Percentiles rank a stretch among this genome's conserved stretches.
phyloP scores from a whole-genome alignment of 2,888 invertebrate genomes.

The Rhodophaea formosa region DNA sequence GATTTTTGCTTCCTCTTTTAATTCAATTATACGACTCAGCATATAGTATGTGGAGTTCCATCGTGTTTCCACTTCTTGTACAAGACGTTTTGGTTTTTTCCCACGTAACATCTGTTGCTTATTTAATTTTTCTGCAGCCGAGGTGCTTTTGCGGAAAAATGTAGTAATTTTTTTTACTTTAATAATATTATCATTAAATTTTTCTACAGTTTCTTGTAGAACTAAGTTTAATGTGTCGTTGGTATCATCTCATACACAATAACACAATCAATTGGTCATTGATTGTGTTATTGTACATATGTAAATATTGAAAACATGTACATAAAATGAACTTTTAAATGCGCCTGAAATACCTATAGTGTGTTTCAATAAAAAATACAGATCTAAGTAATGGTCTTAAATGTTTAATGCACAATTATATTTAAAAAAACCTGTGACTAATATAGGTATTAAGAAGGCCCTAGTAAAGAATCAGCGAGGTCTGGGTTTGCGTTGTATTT shows the following conservation, averaged over 20 bases:
- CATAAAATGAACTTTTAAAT: not conserved
- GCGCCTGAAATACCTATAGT: not conserved
- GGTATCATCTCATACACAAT: too few species aligned
- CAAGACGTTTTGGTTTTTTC: not conserved
- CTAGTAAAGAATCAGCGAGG: too few species aligned
- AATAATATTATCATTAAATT: not conserved
- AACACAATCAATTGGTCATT: too few species aligned
- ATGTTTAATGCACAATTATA: too few species aligned
- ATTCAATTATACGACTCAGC: not conserved
- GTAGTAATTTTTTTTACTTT: not conserved
- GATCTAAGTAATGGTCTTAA: too few species aligned
- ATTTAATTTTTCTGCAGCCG: not conserved
- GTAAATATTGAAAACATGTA: too few species aligned
- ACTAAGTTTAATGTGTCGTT: not conserved
- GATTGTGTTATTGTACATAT: too few species aligned
- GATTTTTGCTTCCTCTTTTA: constrained; percentile 9
- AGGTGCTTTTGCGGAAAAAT: not conserved
- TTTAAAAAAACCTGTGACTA: too few species aligned
- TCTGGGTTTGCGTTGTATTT: too few species aligned
- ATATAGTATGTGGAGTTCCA: not conserved
- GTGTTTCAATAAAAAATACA: too few species aligned
- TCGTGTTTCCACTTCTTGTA: not conserved
- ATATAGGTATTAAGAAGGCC: too few species aligned
- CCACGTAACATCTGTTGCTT: not conserved
- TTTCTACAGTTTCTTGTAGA: not conserved